Percentiles rank a stretch among this genome's conserved stretches.
phyloP scores from a whole-genome alignment of 2,113 vertebrate genomes.

The Phyllopteryx taeniolatus region DNA sequence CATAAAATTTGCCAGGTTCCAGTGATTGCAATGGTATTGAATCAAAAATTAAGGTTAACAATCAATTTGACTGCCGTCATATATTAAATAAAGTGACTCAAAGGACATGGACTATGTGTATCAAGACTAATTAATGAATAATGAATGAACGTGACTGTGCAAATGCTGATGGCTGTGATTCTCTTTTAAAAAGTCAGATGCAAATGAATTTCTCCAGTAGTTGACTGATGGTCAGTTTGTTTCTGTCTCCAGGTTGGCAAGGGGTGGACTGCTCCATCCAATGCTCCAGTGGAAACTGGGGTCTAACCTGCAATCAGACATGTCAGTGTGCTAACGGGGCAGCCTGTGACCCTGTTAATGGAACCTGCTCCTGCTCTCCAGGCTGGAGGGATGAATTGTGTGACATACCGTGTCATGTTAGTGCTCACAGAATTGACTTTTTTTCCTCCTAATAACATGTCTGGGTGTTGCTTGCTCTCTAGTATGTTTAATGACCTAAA shows the following conservation, averaged over 20 bases:
- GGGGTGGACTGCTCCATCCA: slow-evolving; percentile 84
- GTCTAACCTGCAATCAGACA: slow-evolving; percentile 81
- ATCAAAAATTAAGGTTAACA: too few relatives aligned
- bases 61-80: neutral
- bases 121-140: too few relatives aligned
- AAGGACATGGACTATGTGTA: neutral
- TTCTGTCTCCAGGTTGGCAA: slow-evolving; percentile 80
- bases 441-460: neutral
- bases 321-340: slow-evolving; percentile 82
- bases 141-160: too few relatives aligned
- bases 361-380: slow-evolving; percentile 79
- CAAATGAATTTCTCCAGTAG: neutral
- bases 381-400: slow-evolving; percentile 85
- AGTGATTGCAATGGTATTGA: too few relatives aligned
- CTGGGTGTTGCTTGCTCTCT: neutral
- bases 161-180: too few relatives aligned
- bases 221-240: neutral
- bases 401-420: slow-evolving; percentile 81
- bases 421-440: slow-evolving; percentile 26
- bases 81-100: neutral
- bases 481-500: neutral
- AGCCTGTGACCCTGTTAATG: slow-evolving; percentile 78
- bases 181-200: neutral
- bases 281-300: slow-evolving; percentile 84
- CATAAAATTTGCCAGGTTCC: too few relatives aligned